Evolutionary conservation across 35 echinoderm and acorn worm genomes (phyloP), one percentile per base, ranked within the genome.

Genomic region (Ptychodera flava): DNA sequence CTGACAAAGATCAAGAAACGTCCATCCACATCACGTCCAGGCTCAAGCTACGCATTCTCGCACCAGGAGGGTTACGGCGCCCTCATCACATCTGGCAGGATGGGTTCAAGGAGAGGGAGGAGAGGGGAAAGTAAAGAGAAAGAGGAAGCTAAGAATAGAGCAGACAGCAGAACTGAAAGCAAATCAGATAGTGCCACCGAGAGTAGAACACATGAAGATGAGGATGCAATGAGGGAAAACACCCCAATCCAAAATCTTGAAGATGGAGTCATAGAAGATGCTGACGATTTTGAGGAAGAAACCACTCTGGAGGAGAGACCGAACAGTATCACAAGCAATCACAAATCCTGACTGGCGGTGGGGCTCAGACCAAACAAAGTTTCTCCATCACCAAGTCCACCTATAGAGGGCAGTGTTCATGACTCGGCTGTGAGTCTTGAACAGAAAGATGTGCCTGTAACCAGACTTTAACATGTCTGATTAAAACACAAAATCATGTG

Each of bases 1-100:
- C 76, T 76, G 10, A 80, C 83, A 33, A 90, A 87, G 79, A 89
- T 87, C 45, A 87, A 86, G 36, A 85, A 78, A 29, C 92, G 96
- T 2, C 96, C 96, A 0, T 88, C 90, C 10, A 92, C 92, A 12
- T 85, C 89, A 14, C 76, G 96, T 1, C 45, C 45, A 64, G 45
- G 45, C 6, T 99, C 96, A 1, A 92, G 96, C 31, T 99, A 97
- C 79, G 96, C 96, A 0, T 99, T 99, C 76, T 82, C 92, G 33
- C 96, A 99, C 86, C 92, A 94, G 36, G 38, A 94, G 1, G 96
- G 96, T 31, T 99, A 94, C 82, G 96, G 96, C 28, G 88, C 92
- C n/a, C 94, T 99, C 90, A 99, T 99, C 77, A 79, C 85, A 28
- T 92, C 90, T 0, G 96, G 96, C 0, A 87, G 78, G 14, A 99